These are phyloP conservation scores for Balaenoptera acutorostrata DNA, from an alignment of 2,113 vertebrate genomes.

Conservation along the genomic window DNA sequence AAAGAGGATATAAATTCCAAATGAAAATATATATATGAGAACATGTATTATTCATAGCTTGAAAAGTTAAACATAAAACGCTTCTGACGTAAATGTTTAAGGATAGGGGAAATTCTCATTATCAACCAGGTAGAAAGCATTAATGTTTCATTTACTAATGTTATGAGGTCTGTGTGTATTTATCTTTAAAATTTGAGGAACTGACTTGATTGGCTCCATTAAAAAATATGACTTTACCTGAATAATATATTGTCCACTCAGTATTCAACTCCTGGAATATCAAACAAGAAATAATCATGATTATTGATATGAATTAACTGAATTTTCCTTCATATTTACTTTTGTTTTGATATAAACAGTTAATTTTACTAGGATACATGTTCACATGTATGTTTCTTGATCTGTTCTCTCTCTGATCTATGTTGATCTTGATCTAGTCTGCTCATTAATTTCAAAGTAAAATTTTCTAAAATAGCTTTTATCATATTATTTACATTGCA, in stretches of 20 bases:
- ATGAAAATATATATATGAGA: constrained; percentile 14
- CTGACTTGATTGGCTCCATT: background rate
- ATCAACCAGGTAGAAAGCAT: background rate
- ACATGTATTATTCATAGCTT: constrained; percentile 54
- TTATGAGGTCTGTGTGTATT: constrained; percentile 22
- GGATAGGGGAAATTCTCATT: constrained; percentile 14
- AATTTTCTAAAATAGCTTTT: background rate
- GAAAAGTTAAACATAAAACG: constrained; percentile 39
- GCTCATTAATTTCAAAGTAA: background rate
- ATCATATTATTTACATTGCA: background rate
- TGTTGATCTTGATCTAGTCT: background rate
- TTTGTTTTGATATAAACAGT: background rate
- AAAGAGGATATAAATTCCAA: constrained; percentile 35
- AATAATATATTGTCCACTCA: background rate
- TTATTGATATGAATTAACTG: background rate
- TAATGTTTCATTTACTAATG: constrained; percentile 42
- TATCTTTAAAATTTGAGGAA: constrained; percentile 42
- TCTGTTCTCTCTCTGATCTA: background rate
- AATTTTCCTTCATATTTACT: background rate
- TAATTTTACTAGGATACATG: background rate
- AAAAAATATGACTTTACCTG: background rate
- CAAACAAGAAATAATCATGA: background rate
- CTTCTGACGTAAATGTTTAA: constrained; percentile 39
- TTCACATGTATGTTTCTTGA: background rate
- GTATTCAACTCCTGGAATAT: background rate